phyloP scores from a whole-genome alignment of 2,797 vertebrate genomes.

The Selene dorsalis region DNA sequence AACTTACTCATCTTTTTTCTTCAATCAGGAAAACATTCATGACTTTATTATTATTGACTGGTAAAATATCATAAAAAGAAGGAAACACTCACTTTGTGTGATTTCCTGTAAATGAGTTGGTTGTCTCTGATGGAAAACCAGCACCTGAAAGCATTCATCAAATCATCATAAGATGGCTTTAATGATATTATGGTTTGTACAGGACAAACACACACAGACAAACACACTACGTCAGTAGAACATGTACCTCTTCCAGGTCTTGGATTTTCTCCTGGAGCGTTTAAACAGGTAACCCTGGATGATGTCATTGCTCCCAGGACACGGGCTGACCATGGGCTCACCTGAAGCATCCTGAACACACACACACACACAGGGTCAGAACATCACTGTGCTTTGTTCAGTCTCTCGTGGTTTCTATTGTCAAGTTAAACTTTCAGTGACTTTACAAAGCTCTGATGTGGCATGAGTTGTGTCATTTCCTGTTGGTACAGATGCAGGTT shows the following conservation, averaged over 20 bases:
- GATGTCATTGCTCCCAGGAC: slow-evolving; percentile 56
- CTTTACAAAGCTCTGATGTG: too few relatives aligned
- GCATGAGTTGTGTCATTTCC: too few relatives aligned
- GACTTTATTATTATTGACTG: not conserved
- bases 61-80: not conserved
- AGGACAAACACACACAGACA: not conserved
- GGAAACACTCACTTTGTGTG: slow-evolving; percentile 77
- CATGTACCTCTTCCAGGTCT: slow-evolving; percentile 84
- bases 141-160: slow-evolving; percentile 68
- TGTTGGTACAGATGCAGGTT: too few relatives aligned
- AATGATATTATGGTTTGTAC: too few relatives aligned
- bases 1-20: too few relatives aligned
- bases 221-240: not conserved
- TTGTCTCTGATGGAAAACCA: slow-evolving; percentile 85
- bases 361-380: slow-evolving; percentile 11
- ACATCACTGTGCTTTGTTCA: too few relatives aligned
- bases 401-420: too few relatives aligned
- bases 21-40: not conserved
- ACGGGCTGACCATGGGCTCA: slow-evolving; percentile 66
- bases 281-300: slow-evolving; percentile 85
- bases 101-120: slow-evolving; percentile 82
- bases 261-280: slow-evolving; percentile 82
- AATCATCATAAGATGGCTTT: too few relatives aligned
- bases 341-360: slow-evolving; percentile 80
- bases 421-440: too few relatives aligned